phyloP scores from a whole-genome alignment of 2,113 vertebrate genomes.

The Leptobrachium leishanense region DNA sequence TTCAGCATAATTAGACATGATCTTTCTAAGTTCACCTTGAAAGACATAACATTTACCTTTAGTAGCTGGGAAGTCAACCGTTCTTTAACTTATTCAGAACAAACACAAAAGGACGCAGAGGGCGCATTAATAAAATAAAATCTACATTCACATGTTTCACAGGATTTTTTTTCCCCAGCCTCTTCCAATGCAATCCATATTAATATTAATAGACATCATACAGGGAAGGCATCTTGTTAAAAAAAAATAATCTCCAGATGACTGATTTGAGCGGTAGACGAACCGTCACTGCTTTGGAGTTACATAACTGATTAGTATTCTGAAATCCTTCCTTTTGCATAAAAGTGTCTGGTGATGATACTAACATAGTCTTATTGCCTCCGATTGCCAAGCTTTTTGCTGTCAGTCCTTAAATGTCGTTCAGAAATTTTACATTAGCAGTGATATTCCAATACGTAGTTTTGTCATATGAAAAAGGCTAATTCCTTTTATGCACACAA shows the following conservation, averaged over 20 bases:
- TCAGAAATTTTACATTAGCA: background rate
- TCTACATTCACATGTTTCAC: background rate
- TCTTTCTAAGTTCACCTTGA: background rate
- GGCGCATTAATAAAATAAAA: background rate
- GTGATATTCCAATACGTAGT: background rate
- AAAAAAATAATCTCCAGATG: background rate
- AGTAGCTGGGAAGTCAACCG: background rate
- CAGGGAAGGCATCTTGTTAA: background rate
- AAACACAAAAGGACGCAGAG: background rate
- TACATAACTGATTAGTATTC: background rate
- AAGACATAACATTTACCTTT: background rate
- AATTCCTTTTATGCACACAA: too few relatives aligned
- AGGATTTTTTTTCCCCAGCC: background rate
- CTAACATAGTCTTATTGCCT: background rate
- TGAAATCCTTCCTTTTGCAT: background rate
- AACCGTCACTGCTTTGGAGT: background rate
- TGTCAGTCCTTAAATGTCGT: background rate
- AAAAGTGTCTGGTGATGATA: background rate
- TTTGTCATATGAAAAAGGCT: background rate
- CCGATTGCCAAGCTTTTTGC: background rate
- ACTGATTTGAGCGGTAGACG: background rate
- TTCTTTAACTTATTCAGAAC: background rate
- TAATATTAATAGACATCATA: background rate
- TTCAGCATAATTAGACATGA: background rate
- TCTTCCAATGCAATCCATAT: background rate